Percentiles rank a stretch among this genome's conserved stretches.
phyloP scores from a whole-genome alignment of 2,888 invertebrate genomes.

The Leptodirus hochenwartii region DNA sequence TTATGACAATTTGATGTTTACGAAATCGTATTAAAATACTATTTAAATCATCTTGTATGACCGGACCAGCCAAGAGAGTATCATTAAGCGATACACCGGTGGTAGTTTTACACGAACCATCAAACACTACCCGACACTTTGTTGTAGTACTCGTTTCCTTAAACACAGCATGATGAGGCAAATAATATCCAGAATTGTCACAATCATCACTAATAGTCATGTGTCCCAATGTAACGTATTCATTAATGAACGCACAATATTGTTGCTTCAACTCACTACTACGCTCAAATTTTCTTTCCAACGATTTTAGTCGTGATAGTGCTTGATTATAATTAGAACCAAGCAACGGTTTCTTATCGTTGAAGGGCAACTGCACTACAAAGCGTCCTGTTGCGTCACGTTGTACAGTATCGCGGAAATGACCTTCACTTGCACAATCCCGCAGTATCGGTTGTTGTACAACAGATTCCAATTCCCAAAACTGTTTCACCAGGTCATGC shows the following conservation, averaged over 20 bases:
- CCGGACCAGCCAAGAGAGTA: conserved; percentile 10
- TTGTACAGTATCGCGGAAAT: conserved; percentile 3
- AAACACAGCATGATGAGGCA: conserved; percentile 11
- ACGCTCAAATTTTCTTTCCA: conserved; percentile 10
- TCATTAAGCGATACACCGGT: conserved; percentile 10
- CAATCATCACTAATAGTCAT: no score
- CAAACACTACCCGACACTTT: conserved; percentile 10
- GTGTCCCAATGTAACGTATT: conserved; percentile 8
- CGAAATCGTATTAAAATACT: conserved; percentile 12
- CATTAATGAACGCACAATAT: conserved; percentile 9
- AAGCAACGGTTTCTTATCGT: conserved; percentile 7
- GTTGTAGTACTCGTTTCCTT: conserved; percentile 10
- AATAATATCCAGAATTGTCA: no score
- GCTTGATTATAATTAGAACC: conserved; percentile 9
- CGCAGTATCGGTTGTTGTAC: no score
- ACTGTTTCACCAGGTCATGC: no score
- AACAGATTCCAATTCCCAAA: no score
- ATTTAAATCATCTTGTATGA: conserved; percentile 10
- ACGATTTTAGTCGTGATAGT: conserved; percentile 8
- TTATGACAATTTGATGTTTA: conserved; percentile 12
- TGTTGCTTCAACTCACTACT: conserved; percentile 7
- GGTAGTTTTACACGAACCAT: conserved; percentile 8
- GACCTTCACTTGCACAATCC: conserved; percentile 7
- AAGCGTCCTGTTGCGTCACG: conserved; percentile 9
- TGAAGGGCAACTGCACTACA: conserved; percentile 10